Percentiles rank a stretch among this genome's conserved stretches.
Conservation (phyloP, 2,113 vertebrate species). For the Calyptommatus sinebrachiatus region DNA sequence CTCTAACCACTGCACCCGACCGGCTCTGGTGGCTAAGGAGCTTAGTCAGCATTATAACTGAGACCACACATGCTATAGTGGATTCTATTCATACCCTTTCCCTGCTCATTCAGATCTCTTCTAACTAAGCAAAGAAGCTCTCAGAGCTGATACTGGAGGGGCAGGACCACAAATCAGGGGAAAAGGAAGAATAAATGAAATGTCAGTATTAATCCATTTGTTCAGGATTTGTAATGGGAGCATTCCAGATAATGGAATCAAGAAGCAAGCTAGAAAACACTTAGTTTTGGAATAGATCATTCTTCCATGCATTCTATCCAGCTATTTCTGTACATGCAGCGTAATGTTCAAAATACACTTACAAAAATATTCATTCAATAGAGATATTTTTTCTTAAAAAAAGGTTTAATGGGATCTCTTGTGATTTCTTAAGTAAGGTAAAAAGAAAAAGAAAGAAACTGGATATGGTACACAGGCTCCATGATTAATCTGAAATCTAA, state of each 20-base stretch:
- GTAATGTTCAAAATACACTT: background rate
- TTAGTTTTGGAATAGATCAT: background rate
- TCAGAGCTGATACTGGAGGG: too few species aligned
- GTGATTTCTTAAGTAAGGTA: slow-evolving; percentile 10
- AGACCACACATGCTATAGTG: too few species aligned
- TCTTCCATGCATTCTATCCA: background rate
- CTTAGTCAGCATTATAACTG: too few species aligned
- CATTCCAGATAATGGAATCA: background rate
- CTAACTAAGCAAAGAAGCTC: too few species aligned
- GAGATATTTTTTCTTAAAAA: background rate
- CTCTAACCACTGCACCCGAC: too few species aligned
- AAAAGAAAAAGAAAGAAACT: background rate
- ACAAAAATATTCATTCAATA: background rate
- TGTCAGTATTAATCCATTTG: background rate
- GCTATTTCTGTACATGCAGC: background rate
- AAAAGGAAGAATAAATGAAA: background rate
- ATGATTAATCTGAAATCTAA: background rate
- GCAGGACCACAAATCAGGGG: too few species aligned
- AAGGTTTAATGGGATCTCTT: slow-evolving; percentile 3
- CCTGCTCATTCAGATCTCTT: too few species aligned
- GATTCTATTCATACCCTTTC: too few species aligned
- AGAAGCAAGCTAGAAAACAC: background rate
- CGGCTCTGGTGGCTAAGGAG: too few species aligned
- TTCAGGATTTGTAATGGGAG: background rate
- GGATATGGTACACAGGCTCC: background rate